Conservation (phyloP, 2,113 vertebrate species). For the Mustelus asterias region DNA sequence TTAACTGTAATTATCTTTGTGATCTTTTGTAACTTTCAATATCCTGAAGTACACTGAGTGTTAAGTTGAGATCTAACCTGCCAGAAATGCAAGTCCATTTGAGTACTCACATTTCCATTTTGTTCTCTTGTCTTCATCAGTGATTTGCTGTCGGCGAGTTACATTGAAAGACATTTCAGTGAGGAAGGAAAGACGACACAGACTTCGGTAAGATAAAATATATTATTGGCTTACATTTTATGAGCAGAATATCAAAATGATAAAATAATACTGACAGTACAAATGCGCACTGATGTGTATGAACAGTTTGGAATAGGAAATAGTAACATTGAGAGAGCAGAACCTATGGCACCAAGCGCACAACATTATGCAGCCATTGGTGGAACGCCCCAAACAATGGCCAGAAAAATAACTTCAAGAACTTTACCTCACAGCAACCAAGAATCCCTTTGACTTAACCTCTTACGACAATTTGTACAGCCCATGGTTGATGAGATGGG, state of each 20-base stretch:
- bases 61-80: background rate
- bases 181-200: slow-evolving; percentile 58
- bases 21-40: background rate
- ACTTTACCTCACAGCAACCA: background rate
- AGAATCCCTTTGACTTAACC: background rate
- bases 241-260: background rate
- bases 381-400: background rate
- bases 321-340: background rate
- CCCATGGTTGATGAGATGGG: background rate
- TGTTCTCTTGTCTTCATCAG: slow-evolving; percentile 51
- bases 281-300: background rate
- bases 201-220: slow-evolving; percentile 60
- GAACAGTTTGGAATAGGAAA: background rate
- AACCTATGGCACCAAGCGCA: background rate
- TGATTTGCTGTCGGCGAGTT: slow-evolving; percentile 78
- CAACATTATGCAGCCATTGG: background rate
- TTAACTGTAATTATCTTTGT: background rate
- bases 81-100: background rate
- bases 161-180: slow-evolving; percentile 73
- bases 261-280: background rate
- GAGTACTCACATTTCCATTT: background rate
- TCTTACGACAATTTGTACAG: background rate
- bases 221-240: background rate
- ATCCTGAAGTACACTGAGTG: background rate
- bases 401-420: background rate